Conservation (phyloP, 2,888 invertebrate species). For the Xylocampa areola region DNA sequence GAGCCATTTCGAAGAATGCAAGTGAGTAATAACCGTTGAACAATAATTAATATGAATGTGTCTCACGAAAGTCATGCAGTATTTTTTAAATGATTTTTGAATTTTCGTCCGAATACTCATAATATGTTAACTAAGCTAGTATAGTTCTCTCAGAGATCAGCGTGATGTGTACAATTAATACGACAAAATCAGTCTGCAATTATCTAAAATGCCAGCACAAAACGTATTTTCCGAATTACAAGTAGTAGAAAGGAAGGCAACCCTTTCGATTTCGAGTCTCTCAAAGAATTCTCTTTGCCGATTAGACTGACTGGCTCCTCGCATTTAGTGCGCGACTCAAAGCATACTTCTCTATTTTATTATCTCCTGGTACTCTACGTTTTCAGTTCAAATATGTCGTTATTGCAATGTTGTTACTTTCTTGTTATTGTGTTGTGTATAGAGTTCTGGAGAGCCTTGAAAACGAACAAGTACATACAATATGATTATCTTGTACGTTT, state of each 20-base stretch:
- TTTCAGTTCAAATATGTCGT: constrained; percentile 51
- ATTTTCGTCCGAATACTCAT: too few species aligned
- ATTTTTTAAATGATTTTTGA: too few species aligned
- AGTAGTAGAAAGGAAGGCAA: constrained; percentile 16
- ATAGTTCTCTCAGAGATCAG: too few species aligned
- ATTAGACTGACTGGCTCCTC: constrained; percentile 38
- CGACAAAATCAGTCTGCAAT: constrained; percentile 11
- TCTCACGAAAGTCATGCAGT: too few species aligned
- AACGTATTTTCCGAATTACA: constrained; percentile 13
- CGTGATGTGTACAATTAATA: neutral
- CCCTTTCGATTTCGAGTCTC: constrained; percentile 31
- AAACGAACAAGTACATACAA: constrained; percentile 31
- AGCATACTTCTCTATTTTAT: constrained; percentile 49
- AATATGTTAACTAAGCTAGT: too few species aligned
- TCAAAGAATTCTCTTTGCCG: constrained; percentile 48
- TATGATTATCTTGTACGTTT: constrained; percentile 39
- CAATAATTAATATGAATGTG: too few species aligned
- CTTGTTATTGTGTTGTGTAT: constrained; percentile 40
- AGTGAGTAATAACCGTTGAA: too few species aligned
- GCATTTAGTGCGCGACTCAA: constrained; percentile 47
- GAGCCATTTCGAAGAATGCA: too few species aligned
- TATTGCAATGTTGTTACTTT: constrained; percentile 51
- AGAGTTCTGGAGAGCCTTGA: constrained; percentile 35
- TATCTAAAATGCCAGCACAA: constrained; percentile 17
- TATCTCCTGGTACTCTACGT: constrained; percentile 50